Evolutionary conservation across 2,797 vertebrate species (phyloP), one percentile per base, ranked within the genome.

Genomic region (Poecilia picta): DNA sequence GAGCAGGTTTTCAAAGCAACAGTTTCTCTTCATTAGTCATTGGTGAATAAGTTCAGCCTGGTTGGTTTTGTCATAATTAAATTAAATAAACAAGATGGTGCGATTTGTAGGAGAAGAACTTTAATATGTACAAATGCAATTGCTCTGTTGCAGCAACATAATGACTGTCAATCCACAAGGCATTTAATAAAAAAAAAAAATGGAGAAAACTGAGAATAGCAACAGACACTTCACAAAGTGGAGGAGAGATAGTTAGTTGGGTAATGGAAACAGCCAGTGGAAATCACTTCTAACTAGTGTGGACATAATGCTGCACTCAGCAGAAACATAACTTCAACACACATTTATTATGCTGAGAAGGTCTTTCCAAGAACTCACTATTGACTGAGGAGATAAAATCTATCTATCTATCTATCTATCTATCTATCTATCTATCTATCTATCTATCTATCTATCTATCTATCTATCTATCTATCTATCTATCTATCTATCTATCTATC

Each of bases 261-360:
- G 8, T 64, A 84, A 82, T 77, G 49, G 72, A 82, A 80, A 57
- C 8, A 57, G 33, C 76, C 33, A 77, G 66, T 87, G 72, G 82
- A 83, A 86, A 83, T 82, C 81, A 84, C 68, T 78, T 87, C 81
- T 80, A 88, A 89, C 84, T 87, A 73, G 72, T 85, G 70, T 78
- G 76, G 85, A 87, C 91, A 88, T 82, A 77, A 45, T 83, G 89
- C 88, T 88, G 78, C 71, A 73, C 76, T 91, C 87, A 92, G 91
- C 90, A 86, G 79, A 85, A 89, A 82, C 62, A 71, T 45, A 80
- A 76, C 70, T 70, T 86, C 75, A 20, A 66, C 72, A 85, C 51
- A 85, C 51, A 84, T 86, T 18, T 79, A 83, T 81, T 83, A 88
- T 85, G 86, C 87, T 82, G 80, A 89, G 83, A 78, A 70, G 55